phyloP scores from a whole-genome alignment of 2,113 vertebrate species.

The Chiloscyllium plagiosum region DNA sequence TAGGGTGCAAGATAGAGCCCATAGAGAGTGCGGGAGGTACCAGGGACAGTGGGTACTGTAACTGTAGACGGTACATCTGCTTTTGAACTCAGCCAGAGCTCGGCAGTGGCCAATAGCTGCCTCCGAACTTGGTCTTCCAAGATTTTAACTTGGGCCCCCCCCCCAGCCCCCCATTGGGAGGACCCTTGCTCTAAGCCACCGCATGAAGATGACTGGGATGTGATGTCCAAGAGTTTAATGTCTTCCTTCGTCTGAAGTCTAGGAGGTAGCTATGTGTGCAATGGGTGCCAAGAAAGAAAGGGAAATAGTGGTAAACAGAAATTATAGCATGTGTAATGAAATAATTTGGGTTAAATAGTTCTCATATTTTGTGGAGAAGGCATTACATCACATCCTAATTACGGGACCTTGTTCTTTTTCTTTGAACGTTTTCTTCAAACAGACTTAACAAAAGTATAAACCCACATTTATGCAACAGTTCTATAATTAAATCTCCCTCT shows the following conservation, averaged over 20 bases:
- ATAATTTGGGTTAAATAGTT: not conserved
- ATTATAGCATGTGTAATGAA: not conserved
- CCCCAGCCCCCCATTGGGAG: no score
- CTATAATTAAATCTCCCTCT: not conserved
- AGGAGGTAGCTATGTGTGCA: not conserved
- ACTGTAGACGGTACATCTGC: no score
- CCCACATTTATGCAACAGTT: not conserved
- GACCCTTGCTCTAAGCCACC: no score
- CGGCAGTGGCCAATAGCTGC: no score
- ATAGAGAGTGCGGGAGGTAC: no score
- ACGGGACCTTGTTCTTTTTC: not conserved
- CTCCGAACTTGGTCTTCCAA: no score
- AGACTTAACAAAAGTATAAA: not conserved
- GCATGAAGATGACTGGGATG: no score
- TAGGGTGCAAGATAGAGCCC: no score
- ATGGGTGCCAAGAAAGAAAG: not conserved
- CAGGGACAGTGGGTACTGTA: no score
- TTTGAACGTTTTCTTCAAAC: not conserved
- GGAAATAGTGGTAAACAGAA: not conserved
- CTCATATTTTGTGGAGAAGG: not conserved
- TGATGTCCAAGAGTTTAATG: not conserved
- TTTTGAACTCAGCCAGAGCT: no score
- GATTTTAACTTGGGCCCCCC: no score
- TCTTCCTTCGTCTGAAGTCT: no score
- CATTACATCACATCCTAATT: conserved; percentile 2